Evolutionary conservation across 2,113 vertebrate species (phyloP), one percentile per base, ranked within the genome.

Genomic region (Perca fluviatilis): DNA sequence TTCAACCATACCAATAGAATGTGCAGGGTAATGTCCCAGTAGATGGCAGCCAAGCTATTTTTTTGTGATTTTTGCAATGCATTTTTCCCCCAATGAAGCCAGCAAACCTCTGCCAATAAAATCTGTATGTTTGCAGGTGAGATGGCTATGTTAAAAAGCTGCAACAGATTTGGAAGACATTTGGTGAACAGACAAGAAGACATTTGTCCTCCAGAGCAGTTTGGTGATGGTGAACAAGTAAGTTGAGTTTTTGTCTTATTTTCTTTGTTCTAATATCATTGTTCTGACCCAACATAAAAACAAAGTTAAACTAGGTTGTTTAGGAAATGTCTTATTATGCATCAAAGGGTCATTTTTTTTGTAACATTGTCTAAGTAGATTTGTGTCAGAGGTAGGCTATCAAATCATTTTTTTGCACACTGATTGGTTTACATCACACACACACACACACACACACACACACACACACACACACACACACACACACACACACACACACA

Each of bases 161-260:
- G 19, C 47, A 63, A 14, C 14, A 50, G 25, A 49, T 51, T 2
- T 40, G 49, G 33, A 19, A 6, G n/a, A 51, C 19, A 36, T 50
- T 66, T 53, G 10, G 47, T 68, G 49, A 19, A 62, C 25, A 19
- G 14, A 18, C 15, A 11, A 27, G 30, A 33, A 33, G 30, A 33
- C 30, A 30, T 74, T 73, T 50, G 82, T 74, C 82, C 47, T 49
- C 72, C 33, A 49, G 53, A 56, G 82, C 77, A 62, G 62, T 53
- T 66, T 71, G 82, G 89, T 81, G 89, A 90, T 82, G 89, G 75
- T 88, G 74, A 84, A 64, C 50, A n/a, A 85, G 88, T 92, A 23
- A 36, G 49, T 25, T 76, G 6, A 63, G 47, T 63, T 43, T 16
- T 50, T 23, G 5, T 79, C 2, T 49, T 46, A 15, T 33, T 66